Conservation (phyloP, 2,113 vertebrate species). For the Bubo blakistoni region DNA sequence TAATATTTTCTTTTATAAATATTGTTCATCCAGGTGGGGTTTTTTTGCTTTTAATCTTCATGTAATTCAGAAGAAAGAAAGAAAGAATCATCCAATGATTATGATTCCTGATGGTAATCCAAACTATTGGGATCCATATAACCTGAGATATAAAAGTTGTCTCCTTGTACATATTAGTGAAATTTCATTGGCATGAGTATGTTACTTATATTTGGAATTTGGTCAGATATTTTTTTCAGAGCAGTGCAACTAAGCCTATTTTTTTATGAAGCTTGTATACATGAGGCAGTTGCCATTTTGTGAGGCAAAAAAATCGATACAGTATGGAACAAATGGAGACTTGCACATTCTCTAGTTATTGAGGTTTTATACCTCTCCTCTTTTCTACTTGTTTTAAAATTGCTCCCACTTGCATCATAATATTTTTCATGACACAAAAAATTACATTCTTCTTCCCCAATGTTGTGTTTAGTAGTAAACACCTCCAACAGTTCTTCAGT, state of each 20-base stretch:
- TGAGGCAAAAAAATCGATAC: background rate
- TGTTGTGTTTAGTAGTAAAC: conserved; percentile 28
- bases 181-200: background rate
- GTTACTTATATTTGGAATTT: background rate
- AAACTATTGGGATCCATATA: background rate
- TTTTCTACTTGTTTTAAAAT: conserved; percentile 9
- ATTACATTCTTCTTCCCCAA: background rate
- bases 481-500: background rate
- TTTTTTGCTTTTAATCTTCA: background rate
- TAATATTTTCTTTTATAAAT: background rate
- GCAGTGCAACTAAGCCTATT: background rate
- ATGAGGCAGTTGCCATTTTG: background rate
- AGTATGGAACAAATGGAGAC: background rate
- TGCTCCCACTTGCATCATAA: background rate
- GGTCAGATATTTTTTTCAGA: background rate
- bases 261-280: background rate
- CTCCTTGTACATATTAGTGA: background rate
- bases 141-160: background rate
- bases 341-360: background rate
- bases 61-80: background rate
- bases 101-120: background rate
- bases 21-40: background rate
- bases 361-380: background rate
- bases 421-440: background rate
- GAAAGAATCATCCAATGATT: background rate